Evolutionary conservation across 2,113 vertebrate species (phyloP), one percentile per base, ranked within the genome.

Genomic region (Pachycephala philippinensis): DNA sequence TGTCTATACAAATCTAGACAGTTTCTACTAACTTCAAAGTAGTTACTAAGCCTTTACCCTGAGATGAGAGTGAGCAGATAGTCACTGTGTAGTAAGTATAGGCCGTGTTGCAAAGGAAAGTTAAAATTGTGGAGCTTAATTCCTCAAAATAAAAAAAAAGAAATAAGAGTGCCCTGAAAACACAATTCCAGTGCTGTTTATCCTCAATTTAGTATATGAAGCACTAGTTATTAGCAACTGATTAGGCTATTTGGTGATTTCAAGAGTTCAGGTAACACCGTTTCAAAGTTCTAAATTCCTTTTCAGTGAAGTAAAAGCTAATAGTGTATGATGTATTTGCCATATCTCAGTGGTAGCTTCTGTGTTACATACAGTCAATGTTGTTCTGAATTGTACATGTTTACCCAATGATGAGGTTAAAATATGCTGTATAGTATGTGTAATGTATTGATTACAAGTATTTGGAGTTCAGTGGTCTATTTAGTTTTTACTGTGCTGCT

Each of bases 271-370:
- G 70, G 92, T 93, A 77, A 87, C 39, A 95, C 54, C 18, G 10
- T 93, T 97, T 95, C 89, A 91, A 95, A 96, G 84, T 93, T 96
- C 89, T 69, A 77, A 93, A 87, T 42, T 95, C 78, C 77, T 92
- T 95, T 97, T 96, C 95, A 95, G 96, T 97, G 94, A 97, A 90
- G 95, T 70, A 79, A 95, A 96, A 96, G 95, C 94, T 97, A 93
- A 76, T 92, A 76, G 95, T 89, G 71, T 98, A 94, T 95, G 94
- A 94, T 96, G n/a, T 96, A 87, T 93, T 97, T 97, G 97, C 90
- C 96, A 94, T 98, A 97, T 95, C 53, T 97, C 91, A 89, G 40
- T 97, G 70, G 79, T 96, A 95, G 95, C 96, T 95, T 96, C 93
- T 97, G 95, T 98, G 97, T 97, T 94, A 95, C 65, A 49, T 87